These are phyloP conservation scores for Crypturellus tataupa DNA, from an alignment of 2,797 vertebrate genomes.

Conservation along the genomic window DNA sequence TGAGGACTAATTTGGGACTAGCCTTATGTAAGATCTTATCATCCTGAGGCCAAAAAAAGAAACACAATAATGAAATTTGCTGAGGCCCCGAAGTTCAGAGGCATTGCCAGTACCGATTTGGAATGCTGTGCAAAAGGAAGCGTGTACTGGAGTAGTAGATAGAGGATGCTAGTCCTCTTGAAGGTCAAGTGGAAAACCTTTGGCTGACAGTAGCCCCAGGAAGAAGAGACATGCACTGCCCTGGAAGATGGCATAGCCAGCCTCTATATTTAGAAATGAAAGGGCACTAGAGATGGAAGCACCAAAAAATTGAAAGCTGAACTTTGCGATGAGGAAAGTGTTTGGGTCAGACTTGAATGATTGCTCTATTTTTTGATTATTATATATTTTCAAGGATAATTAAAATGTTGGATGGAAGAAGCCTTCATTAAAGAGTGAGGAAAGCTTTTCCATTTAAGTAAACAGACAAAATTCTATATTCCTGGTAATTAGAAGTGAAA, in stretches of 20 bases:
- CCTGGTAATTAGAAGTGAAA: neutral
- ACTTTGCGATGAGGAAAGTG: neutral
- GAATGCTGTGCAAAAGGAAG: neutral
- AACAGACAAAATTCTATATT: neutral
- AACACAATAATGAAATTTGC: neutral
- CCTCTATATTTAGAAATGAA: neutral
- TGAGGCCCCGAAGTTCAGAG: neutral
- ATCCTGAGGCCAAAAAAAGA: neutral
- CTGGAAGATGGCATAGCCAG: neutral
- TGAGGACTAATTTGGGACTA: neutral
- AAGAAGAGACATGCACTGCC: rapidly evolving
- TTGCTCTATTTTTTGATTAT: neutral
- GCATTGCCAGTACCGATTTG: neutral
- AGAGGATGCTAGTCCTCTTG: neutral
- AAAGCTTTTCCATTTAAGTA: neutral
- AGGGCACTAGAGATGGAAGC: neutral
- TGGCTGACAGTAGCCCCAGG: neutral
- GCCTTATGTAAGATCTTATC: neutral
- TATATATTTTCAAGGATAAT: neutral
- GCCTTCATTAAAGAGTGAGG: neutral
- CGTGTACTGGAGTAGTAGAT: neutral
- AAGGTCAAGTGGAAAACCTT: neutral
- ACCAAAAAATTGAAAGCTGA: neutral
- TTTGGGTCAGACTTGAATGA: neutral
- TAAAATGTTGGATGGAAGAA: neutral